Base-by-base conservation (phyloP, 1,140 invertebrate species). In the Panagrolaimus sp. region DNA sequence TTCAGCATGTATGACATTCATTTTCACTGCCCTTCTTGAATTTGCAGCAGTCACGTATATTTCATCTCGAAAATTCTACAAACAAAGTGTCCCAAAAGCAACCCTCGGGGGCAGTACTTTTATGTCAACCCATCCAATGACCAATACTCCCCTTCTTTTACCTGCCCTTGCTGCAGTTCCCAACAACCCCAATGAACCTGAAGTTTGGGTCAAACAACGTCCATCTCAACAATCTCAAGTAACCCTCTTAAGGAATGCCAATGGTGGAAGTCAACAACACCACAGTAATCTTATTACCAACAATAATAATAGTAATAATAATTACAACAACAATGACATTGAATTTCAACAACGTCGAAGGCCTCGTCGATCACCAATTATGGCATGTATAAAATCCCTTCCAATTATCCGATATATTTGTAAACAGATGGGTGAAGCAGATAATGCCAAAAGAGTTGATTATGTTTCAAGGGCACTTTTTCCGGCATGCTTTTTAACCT, bases 1-100 rank as follows among this genome's bases (percentile, higher is more conserved):
- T 76, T 17, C 43, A 46, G 93, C 95, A n/a, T 96, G 94, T 85
- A 87, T 96, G 70, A 95, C 93, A 21, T 96, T 96, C 85, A 93
- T 96, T 17, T 96, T 96, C 84, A 92, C 92, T 32, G 93, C 94
- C 24, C 85, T 96, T 71, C 88, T 96, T 52, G 94, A 96, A 86
- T 96, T 96, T 83, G 94, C 94, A 26, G 88, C 94, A 68, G 94
- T 96, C 63, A 96, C 96, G 84, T 96, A 96, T 85, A 93, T 93
- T 38, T 94, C 92, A 67, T 82, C 80, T 15, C 71, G 80, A 58
- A 76, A 82, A 38, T 79, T 79, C 48, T 73, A 72, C 45, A 82
- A 80, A 75, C 32, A 38, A 38, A 74, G 21, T 28, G 28, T n/a
- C 52, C 52, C 21, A 28, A 58, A 58, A 21, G 21, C 52, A 58